phyloP scores from a whole-genome alignment of 2,113 vertebrate genomes.

The Semnopithecus entellus region DNA sequence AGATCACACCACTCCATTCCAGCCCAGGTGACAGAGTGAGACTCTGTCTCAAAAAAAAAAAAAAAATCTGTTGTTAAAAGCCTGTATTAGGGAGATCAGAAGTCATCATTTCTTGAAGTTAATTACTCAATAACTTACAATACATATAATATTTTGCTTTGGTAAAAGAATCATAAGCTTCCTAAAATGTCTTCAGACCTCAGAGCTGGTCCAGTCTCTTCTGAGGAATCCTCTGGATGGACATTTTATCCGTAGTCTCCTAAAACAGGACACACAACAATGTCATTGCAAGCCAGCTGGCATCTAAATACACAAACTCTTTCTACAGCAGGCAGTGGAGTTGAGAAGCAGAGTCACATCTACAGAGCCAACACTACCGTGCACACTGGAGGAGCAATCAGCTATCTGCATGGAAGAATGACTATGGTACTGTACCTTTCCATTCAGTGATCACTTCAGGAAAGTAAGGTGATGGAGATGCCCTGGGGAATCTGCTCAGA shows the following conservation, averaged over 20 bases:
- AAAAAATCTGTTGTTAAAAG: constrained; percentile 15
- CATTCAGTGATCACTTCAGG: not conserved
- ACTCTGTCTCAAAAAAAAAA: too few species aligned
- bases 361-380: constrained; percentile 43
- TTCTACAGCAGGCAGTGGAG: constrained; percentile 47
- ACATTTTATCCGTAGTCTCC: constrained; percentile 67
- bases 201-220: constrained; percentile 53
- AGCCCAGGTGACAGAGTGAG: too few species aligned
- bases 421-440: constrained; percentile 48
- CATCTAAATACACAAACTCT: not conserved
- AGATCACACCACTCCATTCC: too few species aligned
- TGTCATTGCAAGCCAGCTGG: not conserved
- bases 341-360: constrained; percentile 44
- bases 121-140: constrained; percentile 39
- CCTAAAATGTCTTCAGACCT: constrained; percentile 70
- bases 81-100: not conserved
- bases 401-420: not conserved
- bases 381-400: not conserved
- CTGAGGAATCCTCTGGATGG: constrained; percentile 29
- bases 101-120: constrained; percentile 10
- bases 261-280: constrained; percentile 57
- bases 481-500: not conserved
- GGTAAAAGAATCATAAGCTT: constrained; percentile 50
- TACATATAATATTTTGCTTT: not conserved
- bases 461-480: not conserved